These are phyloP conservation scores for Caenorhabditis zanzibari DNA, from an alignment of 2,888 invertebrate genomes.

Conservation along the genomic window DNA sequence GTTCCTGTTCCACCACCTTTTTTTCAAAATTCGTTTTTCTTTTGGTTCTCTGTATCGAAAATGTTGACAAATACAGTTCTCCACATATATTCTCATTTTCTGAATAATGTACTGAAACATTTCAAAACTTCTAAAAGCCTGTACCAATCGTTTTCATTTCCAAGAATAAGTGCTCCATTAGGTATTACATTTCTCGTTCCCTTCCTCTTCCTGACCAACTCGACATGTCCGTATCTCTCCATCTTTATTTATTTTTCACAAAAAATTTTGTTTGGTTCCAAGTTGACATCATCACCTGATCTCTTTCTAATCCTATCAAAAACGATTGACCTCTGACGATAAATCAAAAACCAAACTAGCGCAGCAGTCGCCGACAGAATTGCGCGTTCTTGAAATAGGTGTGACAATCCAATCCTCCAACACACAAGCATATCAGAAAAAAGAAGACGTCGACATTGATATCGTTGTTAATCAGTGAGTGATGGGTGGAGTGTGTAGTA, in stretches of 20 bases:
- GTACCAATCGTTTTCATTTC: not conserved
- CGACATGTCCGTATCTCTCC: too few species aligned
- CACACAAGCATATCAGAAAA: slow-evolving; percentile 25
- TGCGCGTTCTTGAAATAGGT: slow-evolving; percentile 61
- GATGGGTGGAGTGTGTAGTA: slow-evolving; percentile 54
- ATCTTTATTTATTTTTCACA: not conserved
- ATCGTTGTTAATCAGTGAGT: slow-evolving; percentile 52
- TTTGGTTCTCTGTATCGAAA: not conserved
- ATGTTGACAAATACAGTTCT: not conserved
- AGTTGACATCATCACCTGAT: slow-evolving; percentile 45
- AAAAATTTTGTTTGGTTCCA: slow-evolving; percentile 12
- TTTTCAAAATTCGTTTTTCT: not conserved
- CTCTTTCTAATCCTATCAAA: slow-evolving; percentile 43
- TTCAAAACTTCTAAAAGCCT: too few species aligned
- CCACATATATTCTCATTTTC: too few species aligned
- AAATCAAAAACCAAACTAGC: slow-evolving; percentile 61
- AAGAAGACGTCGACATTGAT: slow-evolving; percentile 21
- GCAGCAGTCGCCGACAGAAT: slow-evolving; percentile 1
- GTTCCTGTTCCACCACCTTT: not conserved
- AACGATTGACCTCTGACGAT: slow-evolving; percentile 41
- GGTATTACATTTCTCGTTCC: too few species aligned
- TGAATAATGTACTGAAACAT: not conserved
- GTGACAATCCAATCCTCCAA: slow-evolving; percentile 58
- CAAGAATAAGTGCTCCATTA: too few species aligned
- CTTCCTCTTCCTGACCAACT: too few species aligned